Conservation (phyloP, 2,113 vertebrate genomes). For the Phoxinus phoxinus region DNA sequence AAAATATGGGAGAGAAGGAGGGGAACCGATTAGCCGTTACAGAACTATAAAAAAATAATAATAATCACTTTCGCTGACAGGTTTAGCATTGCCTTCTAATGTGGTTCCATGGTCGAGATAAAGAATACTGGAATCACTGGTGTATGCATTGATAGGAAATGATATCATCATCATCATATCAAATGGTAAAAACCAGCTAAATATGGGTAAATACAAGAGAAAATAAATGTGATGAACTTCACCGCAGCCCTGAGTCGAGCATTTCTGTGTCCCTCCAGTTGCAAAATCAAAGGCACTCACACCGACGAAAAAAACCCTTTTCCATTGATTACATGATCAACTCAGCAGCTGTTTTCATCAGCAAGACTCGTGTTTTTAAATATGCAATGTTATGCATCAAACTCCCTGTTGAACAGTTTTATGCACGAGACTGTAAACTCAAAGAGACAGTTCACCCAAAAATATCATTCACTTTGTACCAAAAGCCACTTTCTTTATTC, state of each 20-base stretch:
- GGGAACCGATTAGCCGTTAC: conserved; percentile 35
- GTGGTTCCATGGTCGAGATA: conserved; percentile 25
- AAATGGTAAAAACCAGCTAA: conserved; percentile 18
- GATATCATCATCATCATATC: not conserved
- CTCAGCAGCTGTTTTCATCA: conserved; percentile 41
- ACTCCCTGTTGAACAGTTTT: not conserved
- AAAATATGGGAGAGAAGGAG: conserved; percentile 40
- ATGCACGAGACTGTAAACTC: not conserved
- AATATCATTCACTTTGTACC: not conserved
- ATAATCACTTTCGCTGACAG: conserved; percentile 1
- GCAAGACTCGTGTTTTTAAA: conserved; percentile 38
- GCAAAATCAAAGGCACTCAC: conserved; percentile 60
- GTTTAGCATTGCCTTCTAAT: conserved; percentile 30
- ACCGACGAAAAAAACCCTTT: conserved; percentile 29
- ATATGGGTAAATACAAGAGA: not conserved
- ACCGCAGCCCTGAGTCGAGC: conserved; percentile 52
- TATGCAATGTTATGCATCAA: conserved; percentile 22
- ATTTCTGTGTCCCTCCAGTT: conserved; percentile 38
- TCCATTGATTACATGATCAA: conserved; percentile 35
- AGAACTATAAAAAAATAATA: conserved; percentile 23
- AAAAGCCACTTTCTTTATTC: not conserved
- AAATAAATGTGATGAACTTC: conserved; percentile 29
- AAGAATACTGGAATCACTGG: conserved; percentile 7
- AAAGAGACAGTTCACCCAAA: not conserved
- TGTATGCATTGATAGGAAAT: conserved; percentile 16